A percentile compares a stretch with the other conserved stretches of the same genome.
Conservation (phyloP, 2,113 vertebrate genomes). For the Leptodactylus fuscus region DNA sequence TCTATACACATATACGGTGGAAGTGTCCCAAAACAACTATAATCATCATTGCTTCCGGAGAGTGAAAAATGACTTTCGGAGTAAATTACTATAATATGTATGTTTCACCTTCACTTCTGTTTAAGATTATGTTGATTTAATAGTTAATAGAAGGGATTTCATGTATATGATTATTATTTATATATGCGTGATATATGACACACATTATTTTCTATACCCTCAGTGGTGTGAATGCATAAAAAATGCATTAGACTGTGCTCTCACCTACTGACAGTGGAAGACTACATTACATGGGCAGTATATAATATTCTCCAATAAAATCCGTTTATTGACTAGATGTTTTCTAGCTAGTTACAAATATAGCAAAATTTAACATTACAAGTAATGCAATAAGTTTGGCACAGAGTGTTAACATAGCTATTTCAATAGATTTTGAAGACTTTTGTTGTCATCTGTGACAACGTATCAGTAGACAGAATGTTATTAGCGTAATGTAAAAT, state of each 20-base stretch:
- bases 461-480: no score
- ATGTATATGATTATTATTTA: constrained; percentile 8
- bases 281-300: neutral
- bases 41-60: neutral
- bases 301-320: neutral
- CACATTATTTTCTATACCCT: neutral
- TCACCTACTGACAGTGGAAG: neutral
- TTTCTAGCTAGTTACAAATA: neutral
- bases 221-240: neutral
- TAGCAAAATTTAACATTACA: no score
- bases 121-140: neutral
- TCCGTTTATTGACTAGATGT: neutral
- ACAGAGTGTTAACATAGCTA: no score
- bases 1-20: neutral
- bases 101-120: neutral
- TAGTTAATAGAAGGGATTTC: constrained; percentile 10
- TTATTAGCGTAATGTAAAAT: no score
- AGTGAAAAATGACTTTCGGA: neutral
- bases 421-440: no score
- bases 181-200: neutral
- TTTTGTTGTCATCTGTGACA: no score
- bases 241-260: constrained; percentile 1
- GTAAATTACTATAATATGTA: neutral
- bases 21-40: neutral
- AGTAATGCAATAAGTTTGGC: no score